Conservation (phyloP, 2,888 invertebrate species). For the Acrobasis repandana region DNA sequence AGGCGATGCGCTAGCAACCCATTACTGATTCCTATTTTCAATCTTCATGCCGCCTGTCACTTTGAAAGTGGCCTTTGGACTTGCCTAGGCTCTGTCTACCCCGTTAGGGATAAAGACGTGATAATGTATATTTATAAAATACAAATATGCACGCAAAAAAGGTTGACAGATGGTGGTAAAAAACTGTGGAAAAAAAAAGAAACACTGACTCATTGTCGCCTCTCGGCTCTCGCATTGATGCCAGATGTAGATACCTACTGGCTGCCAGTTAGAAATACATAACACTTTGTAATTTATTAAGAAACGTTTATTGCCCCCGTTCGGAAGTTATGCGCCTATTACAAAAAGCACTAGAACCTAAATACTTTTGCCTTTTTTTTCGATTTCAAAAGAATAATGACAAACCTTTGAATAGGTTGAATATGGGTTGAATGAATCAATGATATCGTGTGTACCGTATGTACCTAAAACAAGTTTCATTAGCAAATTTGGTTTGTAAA, state of each 20-base stretch:
- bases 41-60: too few species aligned
- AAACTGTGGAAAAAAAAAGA: not conserved
- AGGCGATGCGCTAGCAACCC: too few species aligned
- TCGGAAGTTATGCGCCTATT: not conserved
- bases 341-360: not conserved
- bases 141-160: not conserved
- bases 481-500: not conserved
- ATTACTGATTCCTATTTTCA: too few species aligned
- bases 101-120: too few species aligned
- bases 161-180: not conserved
- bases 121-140: not conserved
- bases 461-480: too few species aligned
- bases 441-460: too few species aligned
- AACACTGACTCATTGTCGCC: conserved; percentile 3
- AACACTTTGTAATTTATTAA: not conserved
- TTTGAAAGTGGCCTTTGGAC: too few species aligned
- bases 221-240: not conserved
- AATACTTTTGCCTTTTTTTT: not conserved
- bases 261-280: conserved; percentile 6
- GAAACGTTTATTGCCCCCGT: not conserved
- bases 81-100: too few species aligned
- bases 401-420: not conserved
- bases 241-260: conserved; percentile 1
- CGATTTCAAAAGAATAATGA: not conserved
- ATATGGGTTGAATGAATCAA: not conserved